phyloP scores from a whole-genome alignment of 2,888 invertebrate genomes.

The Eremobia ochroleuca region DNA sequence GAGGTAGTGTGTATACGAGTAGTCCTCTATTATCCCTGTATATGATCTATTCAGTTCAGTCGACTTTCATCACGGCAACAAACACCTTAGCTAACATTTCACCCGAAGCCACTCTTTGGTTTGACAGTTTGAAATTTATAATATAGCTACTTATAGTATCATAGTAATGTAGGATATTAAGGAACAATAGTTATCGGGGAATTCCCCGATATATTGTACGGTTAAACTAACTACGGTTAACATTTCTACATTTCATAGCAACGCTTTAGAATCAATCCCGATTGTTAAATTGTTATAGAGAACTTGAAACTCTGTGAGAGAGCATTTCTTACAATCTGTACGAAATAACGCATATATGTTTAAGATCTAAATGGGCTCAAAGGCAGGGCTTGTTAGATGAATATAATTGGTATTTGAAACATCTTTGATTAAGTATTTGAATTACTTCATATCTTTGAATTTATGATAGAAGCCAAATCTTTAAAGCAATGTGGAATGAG shows the following conservation, averaged over 20 bases:
- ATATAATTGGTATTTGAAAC: not conserved
- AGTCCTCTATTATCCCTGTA: conserved; percentile 58
- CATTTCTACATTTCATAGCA: not conserved
- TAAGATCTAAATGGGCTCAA: not conserved
- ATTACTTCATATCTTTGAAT: conserved; percentile 5
- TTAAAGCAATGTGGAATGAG: not conserved
- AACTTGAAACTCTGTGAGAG: not conserved
- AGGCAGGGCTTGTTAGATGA: not conserved
- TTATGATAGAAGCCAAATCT: not conserved
- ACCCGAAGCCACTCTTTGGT: conserved; percentile 9
- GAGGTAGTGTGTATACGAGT: conserved; percentile 74
- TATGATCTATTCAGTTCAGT: conserved; percentile 71
- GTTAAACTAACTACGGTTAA: not conserved
- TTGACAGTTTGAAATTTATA: conserved; percentile 5
- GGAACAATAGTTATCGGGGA: not conserved
- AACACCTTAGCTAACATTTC: conserved; percentile 19
- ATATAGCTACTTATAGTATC: not conserved
- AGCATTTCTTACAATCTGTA: not conserved
- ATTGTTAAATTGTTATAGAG: not conserved
- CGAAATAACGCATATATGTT: not conserved
- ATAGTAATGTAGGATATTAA: not conserved
- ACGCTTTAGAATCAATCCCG: not conserved
- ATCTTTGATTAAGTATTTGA: not conserved
- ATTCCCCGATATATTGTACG: not conserved
- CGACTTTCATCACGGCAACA: conserved; percentile 10